Evolutionary conservation across 2,113 vertebrate genomes (phyloP).

Genomic region (Ciconia boyciana): DNA sequence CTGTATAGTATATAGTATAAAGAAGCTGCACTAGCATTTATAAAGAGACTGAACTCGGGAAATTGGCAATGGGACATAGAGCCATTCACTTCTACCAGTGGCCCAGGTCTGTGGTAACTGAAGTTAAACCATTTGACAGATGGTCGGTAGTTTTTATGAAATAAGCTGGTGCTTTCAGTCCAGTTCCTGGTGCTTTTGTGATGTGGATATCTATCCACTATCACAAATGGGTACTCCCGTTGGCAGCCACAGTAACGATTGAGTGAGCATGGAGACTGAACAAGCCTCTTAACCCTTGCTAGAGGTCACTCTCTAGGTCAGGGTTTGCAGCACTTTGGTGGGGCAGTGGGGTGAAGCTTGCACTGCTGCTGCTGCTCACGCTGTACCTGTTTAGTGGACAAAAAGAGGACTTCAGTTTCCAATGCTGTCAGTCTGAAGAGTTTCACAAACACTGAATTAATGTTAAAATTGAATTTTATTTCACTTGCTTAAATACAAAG

Average conservation of each 20-base stretch:
- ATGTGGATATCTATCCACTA: neutral
- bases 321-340: neutral
- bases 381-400: neutral
- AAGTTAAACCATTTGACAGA: neutral
- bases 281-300: neutral
- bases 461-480: neutral
- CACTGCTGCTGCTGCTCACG: neutral
- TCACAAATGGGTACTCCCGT: neutral
- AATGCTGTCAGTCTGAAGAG: neutral
- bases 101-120: neutral
- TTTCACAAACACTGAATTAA: neutral
- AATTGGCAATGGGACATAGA: neutral
- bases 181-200: neutral
- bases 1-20: neutral
- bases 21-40: neutral
- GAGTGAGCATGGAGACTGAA: neutral
- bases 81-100: neutral
- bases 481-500: neutral
- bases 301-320: neutral
- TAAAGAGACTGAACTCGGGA: neutral
- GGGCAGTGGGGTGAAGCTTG: neutral
- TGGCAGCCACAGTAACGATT: neutral
- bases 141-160: neutral
- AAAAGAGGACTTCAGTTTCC: neutral
- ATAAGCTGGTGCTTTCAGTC: neutral